Evolutionary conservation across 2,113 vertebrate genomes (phyloP).

Genomic region (Ophiodon elongatus): DNA sequence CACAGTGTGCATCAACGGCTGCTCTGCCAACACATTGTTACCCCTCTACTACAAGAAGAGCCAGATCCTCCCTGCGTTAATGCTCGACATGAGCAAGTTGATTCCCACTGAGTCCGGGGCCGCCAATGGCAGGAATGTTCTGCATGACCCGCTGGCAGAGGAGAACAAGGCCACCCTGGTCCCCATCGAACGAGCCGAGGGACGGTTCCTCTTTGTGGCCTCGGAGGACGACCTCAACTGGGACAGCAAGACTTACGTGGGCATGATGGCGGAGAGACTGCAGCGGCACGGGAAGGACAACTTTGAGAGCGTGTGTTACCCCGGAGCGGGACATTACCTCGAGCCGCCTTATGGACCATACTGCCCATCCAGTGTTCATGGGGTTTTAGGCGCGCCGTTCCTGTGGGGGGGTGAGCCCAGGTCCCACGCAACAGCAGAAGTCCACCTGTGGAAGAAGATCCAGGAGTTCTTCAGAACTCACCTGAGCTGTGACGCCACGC

Average conservation of each 20-base stretch:
- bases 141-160: slow-evolving; percentile 63
- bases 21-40: background rate
- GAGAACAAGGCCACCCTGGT: slow-evolving; percentile 74
- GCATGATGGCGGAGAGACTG: slow-evolving; percentile 72
- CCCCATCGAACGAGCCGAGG: slow-evolving; percentile 80
- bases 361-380: slow-evolving; percentile 60
- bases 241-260: slow-evolving; percentile 77
- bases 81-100: rapidly evolving
- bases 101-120: slow-evolving; percentile 70
- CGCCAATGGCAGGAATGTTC: rapidly evolving
- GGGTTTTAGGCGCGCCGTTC: background rate
- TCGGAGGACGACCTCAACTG: slow-evolving; percentile 84
- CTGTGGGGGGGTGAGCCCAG: slow-evolving; percentile 75
- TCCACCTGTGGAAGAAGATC: slow-evolving; percentile 76
- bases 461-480: slow-evolving; percentile 69
- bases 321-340: slow-evolving; percentile 65
- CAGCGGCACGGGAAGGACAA: slow-evolving; percentile 65
- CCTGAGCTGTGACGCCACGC: slow-evolving; percentile 19
- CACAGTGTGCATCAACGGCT: slow-evolving; percentile 74
- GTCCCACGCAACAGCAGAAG: slow-evolving; percentile 71
- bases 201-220: slow-evolving; percentile 80
- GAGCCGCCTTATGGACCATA: slow-evolving; percentile 77
- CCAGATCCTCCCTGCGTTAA: slow-evolving; percentile 33
- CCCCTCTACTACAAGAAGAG: slow-evolving; percentile 61
- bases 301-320: slow-evolving; percentile 74